phyloP scores from a whole-genome alignment of 2,888 invertebrate species.

The Drosophila helvetica region DNA sequence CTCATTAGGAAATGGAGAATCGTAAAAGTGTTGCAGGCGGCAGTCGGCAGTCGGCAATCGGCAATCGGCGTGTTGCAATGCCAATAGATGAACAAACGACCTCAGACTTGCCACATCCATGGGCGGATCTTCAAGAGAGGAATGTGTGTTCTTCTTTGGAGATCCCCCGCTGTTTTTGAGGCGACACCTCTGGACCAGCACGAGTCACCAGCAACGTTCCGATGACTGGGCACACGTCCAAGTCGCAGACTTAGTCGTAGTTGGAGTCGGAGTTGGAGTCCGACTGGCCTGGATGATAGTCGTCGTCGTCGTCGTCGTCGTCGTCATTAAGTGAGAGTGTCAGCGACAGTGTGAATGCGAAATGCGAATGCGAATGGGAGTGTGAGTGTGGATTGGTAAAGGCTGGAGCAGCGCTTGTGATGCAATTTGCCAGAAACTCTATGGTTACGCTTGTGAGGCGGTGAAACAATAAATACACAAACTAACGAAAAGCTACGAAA shows the following conservation, averaged over 20 bases:
- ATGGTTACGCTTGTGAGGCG: constrained; percentile 54
- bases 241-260: neutral
- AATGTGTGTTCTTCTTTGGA: neutral
- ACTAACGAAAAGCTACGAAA: constrained; percentile 15
- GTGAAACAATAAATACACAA: constrained; percentile 18
- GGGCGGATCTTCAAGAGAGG: neutral
- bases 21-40: neutral
- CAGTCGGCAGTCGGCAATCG: neutral
- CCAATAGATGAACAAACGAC: constrained; percentile 33
- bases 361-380: constrained; percentile 12
- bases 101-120: neutral
- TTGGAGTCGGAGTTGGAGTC: neutral
- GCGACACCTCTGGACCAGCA: constrained; percentile 16
- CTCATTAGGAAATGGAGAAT: constrained; percentile 33
- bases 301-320: constrained; percentile 42
- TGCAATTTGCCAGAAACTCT: constrained; percentile 69
- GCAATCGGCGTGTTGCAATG: constrained; percentile 29
- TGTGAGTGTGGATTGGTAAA: constrained; percentile 28
- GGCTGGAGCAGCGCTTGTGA: constrained; percentile 44
- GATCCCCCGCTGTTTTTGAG: constrained; percentile 7
- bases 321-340: constrained; percentile 62
- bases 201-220: constrained; percentile 34
- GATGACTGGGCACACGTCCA: constrained; percentile 48
- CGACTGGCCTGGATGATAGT: constrained; percentile 46
- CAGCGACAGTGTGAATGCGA: constrained; percentile 17